A percentile compares a stretch with the other conserved stretches of the same genome.
These are phyloP conservation scores for Regulus satrapa DNA, from an alignment of 2,113 vertebrate species.

Conservation along the genomic window DNA sequence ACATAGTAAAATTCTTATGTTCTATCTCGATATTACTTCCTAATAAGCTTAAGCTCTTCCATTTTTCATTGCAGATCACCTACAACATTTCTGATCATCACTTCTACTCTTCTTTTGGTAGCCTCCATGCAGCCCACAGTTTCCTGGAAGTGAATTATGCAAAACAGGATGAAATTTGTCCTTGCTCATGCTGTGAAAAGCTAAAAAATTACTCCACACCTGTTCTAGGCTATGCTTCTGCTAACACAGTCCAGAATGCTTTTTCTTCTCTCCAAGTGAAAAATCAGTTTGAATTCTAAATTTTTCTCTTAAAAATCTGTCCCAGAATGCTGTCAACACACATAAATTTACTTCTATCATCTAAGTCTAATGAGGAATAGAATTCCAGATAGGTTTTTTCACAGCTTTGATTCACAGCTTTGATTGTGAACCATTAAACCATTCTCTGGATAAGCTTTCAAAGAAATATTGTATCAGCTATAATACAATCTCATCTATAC, in stretches of 20 bases:
- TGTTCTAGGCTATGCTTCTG: background rate
- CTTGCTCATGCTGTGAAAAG: background rate
- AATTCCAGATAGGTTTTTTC: background rate
- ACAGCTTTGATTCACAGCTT: background rate
- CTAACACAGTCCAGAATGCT: background rate
- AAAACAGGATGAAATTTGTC: background rate
- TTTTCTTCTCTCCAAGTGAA: background rate
- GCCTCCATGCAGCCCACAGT: background rate
- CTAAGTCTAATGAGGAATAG: background rate
- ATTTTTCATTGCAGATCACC: background rate
- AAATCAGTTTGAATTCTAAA: background rate
- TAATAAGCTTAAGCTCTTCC: background rate
- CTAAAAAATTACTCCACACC: background rate
- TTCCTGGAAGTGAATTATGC: background rate
- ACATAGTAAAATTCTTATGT: background rate
- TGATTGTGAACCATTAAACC: background rate
- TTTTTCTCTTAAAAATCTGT: background rate
- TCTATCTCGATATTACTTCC: background rate
- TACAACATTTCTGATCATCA: background rate
- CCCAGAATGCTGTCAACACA: background rate
- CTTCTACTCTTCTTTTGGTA: background rate
- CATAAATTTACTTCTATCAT: background rate
- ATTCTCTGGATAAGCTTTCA: background rate
- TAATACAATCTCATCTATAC: background rate
- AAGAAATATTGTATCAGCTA: background rate